A percentile compares a stretch with the other conserved stretches of the same genome.
Evolutionary conservation across 2,113 vertebrate species (phyloP).

Genomic region (Colossoma macropomum): DNA sequence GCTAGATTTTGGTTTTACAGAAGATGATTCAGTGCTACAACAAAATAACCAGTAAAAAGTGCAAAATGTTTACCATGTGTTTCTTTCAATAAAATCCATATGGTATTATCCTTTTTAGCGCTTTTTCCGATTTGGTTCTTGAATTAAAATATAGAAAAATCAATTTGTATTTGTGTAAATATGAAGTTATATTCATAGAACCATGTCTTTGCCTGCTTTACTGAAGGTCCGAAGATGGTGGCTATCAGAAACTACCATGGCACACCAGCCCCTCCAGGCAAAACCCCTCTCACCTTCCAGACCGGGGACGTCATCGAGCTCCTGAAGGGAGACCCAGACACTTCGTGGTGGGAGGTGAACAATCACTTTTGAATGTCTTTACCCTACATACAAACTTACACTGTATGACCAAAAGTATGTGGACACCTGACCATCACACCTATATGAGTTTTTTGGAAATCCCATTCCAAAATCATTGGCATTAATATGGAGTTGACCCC

Average conservation of each 20-base stretch:
- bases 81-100: neutral
- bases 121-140: neutral
- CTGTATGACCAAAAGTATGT: neutral
- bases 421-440: no score
- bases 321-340: conserved; percentile 91
- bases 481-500: no score
- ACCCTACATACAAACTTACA: neutral
- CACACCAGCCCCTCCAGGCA: conserved; percentile 84
- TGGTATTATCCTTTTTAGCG: neutral
- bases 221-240: conserved; percentile 94
- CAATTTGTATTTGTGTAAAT: neutral
- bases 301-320: conserved; percentile 92
- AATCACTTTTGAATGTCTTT: neutral
- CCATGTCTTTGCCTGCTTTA: neutral
- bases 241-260: conserved; percentile 93
- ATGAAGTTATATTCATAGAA: neutral
- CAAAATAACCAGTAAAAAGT: neutral
- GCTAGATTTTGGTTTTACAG: neutral
- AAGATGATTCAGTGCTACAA: neutral
- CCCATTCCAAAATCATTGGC: no score
- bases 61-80: neutral
- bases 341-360: conserved; percentile 93
- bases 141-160: neutral
- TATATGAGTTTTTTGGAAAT: no score
- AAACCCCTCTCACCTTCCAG: conserved; percentile 87